Percentiles rank a stretch among this genome's conserved stretches.
phyloP scores from a whole-genome alignment of 1,140 invertebrate genomes.

The Lasaia peninsularis region DNA sequence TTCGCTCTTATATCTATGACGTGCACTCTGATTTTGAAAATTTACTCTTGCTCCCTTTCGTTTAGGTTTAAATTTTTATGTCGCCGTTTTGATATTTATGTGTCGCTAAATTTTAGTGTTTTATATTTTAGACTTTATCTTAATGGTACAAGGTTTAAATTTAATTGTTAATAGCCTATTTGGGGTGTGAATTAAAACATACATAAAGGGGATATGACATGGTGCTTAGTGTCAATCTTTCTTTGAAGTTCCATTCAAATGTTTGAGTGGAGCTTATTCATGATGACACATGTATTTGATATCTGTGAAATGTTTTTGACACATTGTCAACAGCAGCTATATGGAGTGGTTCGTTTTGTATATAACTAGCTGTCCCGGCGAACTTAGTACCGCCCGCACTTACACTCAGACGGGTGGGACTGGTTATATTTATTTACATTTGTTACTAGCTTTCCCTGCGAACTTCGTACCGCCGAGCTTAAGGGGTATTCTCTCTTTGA shows the following conservation, averaged over 20 bases:
- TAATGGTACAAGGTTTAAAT: background rate
- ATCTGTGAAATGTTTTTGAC: background rate
- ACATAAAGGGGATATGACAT: constrained; percentile 62
- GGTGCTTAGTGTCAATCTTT: constrained; percentile 66
- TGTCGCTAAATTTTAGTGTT: background rate
- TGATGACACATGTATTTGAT: constrained; percentile 30
- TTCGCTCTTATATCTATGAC: background rate
- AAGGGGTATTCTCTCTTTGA: too few relatives aligned
- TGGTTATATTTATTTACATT: too few relatives aligned
- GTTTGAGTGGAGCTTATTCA: constrained; percentile 53
- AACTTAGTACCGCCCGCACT: too few relatives aligned
- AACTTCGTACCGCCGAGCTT: too few relatives aligned
- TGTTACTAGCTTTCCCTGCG: too few relatives aligned
- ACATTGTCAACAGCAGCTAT: background rate
- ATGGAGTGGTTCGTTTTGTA: background rate
- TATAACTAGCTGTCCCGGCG: too few relatives aligned
- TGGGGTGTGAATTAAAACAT: constrained; percentile 73
- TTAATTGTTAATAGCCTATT: constrained; percentile 24
- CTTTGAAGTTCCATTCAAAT: constrained; percentile 60
- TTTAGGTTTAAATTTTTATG: background rate
- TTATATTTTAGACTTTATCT: background rate
- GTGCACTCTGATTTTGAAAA: too few relatives aligned
- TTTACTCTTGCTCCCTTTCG: background rate
- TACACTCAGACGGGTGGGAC: too few relatives aligned
- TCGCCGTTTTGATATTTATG: background rate